Conservation (phyloP, 2,113 vertebrate genomes). For the Chloebia gouldiae region DNA sequence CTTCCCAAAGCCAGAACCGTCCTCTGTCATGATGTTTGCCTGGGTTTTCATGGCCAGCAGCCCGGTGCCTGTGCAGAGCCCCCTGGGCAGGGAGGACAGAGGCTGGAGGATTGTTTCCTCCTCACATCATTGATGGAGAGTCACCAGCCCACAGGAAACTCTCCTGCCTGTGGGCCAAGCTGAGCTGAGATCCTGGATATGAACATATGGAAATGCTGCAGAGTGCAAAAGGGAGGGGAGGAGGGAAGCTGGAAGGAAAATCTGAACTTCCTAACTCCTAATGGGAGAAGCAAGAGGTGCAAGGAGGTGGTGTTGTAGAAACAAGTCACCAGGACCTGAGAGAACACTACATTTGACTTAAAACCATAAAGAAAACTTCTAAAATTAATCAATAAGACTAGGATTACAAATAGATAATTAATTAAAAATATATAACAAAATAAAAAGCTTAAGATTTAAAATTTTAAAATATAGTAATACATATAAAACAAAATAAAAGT, state of each 20-base stretch:
- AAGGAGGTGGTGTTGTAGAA: background rate
- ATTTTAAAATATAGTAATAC: background rate
- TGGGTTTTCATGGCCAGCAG: background rate
- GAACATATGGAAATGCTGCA: background rate
- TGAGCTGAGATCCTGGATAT: background rate
- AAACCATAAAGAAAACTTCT: background rate
- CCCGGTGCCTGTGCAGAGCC: background rate
- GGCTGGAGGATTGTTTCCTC: background rate
- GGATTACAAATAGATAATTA: background rate
- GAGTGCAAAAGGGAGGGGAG: background rate
- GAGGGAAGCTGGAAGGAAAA: background rate
- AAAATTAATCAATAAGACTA: background rate
- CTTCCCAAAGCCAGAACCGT: background rate
- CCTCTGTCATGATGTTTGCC: rapidly evolving
- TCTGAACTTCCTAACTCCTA: background rate
- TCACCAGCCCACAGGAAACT: background rate
- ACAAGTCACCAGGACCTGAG: background rate
- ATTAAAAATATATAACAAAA: background rate
- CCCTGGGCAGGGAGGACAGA: background rate
- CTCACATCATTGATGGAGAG: background rate
- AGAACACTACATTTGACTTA: background rate
- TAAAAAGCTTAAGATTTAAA: background rate
- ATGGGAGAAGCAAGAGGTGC: background rate
- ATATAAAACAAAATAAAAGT: background rate
- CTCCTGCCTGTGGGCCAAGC: background rate